These are phyloP conservation scores for Dendroctonus valens DNA, from an alignment of 1,140 invertebrate species.

Conservation along the genomic window DNA sequence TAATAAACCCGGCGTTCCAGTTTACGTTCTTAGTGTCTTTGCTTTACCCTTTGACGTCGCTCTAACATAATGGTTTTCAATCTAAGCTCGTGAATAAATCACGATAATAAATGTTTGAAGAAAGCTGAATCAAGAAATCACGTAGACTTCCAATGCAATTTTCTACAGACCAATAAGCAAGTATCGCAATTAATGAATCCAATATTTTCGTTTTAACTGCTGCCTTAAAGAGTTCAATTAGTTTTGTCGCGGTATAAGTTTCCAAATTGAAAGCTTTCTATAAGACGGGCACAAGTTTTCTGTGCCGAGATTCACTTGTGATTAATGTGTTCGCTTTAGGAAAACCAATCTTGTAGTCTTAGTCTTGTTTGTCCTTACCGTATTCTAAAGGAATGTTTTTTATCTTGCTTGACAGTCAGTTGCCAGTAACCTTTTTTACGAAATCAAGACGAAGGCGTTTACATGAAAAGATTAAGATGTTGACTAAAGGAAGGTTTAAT, in stretches of 20 bases:
- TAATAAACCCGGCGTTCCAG: too few species aligned
- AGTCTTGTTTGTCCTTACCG: slow-evolving; percentile 22
- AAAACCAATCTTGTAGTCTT: slow-evolving; percentile 35
- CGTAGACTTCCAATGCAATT: slow-evolving; percentile 16
- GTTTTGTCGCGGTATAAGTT: slow-evolving; percentile 33
- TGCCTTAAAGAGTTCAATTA: slow-evolving; percentile 31
- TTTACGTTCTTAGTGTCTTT: too few species aligned
- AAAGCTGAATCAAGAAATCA: slow-evolving; percentile 9
- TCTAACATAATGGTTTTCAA: too few species aligned
- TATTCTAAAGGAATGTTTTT: slow-evolving; percentile 30
- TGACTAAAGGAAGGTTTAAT: too few species aligned
- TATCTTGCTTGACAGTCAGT: slow-evolving; percentile 29
- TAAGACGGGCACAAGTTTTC: slow-evolving; percentile 36
- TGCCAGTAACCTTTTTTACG: not conserved
- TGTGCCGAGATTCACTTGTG: slow-evolving; percentile 32
- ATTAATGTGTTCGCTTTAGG: slow-evolving; percentile 33
- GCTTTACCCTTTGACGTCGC: too few species aligned
- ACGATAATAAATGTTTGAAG: too few species aligned
- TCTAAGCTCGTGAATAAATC: too few species aligned
- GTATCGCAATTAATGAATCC: slow-evolving; percentile 26
- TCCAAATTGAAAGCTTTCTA: slow-evolving; percentile 37
- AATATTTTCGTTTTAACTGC: slow-evolving; percentile 32
- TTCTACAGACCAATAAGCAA: slow-evolving; percentile 17
- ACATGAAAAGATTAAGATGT: too few species aligned
- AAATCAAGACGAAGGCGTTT: too few species aligned